Conservation (phyloP, 2,797 vertebrate species). For the Tamandua tetradactyla region DNA sequence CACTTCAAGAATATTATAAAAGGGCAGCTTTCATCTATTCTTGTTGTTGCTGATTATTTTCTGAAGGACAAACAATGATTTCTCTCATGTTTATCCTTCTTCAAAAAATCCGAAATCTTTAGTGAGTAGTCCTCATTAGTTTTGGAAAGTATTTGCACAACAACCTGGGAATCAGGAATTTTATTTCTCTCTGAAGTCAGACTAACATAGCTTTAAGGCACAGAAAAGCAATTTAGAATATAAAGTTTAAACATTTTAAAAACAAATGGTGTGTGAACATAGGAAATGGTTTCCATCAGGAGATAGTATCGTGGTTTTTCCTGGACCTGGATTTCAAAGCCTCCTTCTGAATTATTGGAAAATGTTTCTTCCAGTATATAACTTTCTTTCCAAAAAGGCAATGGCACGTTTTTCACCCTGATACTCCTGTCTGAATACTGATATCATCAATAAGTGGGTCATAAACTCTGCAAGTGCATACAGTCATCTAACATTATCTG, state of each 20-base stretch:
- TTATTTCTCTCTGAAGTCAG: constrained; percentile 22
- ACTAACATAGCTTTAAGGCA: background rate
- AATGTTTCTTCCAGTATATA: background rate
- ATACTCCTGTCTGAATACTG: background rate
- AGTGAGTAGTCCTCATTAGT: background rate
- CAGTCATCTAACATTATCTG: background rate
- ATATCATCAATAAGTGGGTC: background rate
- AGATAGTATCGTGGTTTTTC: background rate
- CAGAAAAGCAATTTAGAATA: background rate
- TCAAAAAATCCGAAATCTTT: constrained; percentile 28
- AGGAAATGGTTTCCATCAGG: constrained; percentile 43
- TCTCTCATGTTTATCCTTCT: background rate
- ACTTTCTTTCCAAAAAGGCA: background rate
- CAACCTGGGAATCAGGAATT: background rate
- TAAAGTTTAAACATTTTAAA: constrained; percentile 46
- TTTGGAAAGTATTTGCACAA: background rate
- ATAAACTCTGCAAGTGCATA: background rate
- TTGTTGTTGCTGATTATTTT: constrained; percentile 34
- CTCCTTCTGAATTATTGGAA: background rate
- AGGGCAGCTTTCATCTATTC: constrained; percentile 1
- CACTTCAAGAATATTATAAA: constrained; percentile 28
- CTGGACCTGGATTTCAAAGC: constrained; percentile 55
- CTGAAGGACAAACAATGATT: background rate
- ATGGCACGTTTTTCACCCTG: background rate
- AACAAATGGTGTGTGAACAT: constrained; percentile 57